These are phyloP conservation scores for Gallinago stenura DNA, from an alignment of 2,797 vertebrate genomes.

Conservation along the genomic window DNA sequence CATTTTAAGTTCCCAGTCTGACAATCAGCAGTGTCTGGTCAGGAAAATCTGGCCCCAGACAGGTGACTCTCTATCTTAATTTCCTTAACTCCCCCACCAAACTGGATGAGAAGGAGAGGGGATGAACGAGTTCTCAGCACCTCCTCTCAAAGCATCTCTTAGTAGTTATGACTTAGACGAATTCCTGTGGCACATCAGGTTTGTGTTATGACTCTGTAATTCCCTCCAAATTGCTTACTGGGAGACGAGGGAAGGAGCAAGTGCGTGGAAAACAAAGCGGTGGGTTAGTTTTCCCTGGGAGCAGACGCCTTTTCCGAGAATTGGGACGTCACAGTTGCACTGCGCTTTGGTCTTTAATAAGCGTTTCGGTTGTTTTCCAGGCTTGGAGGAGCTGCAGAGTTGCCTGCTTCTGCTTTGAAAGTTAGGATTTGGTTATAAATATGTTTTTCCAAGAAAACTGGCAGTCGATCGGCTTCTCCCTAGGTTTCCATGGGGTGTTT, in stretches of 20 bases:
- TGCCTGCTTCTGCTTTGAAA: not conserved
- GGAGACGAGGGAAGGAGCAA: not conserved
- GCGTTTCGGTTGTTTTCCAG: not conserved
- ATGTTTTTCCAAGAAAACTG: not conserved
- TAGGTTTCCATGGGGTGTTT: not conserved
- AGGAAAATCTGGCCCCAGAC: not conserved
- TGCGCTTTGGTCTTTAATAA: not conserved
- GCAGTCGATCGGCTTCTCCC: not conserved
- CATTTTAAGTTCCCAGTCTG: not conserved
- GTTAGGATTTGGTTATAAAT: not conserved
- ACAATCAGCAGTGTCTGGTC: not conserved
- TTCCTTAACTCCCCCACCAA: not conserved
- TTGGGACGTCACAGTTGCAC: not conserved
- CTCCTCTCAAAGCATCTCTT: not conserved
- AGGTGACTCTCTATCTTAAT: not conserved
- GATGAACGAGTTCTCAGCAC: not conserved
- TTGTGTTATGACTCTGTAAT: not conserved
- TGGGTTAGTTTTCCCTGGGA: constrained; percentile 11
- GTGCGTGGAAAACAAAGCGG: not conserved
- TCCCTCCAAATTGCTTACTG: not conserved
- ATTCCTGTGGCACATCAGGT: not conserved
- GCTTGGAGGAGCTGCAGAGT: not conserved
- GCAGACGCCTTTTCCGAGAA: not conserved
- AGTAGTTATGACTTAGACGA: not conserved
- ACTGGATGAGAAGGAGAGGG: not conserved